Evolutionary conservation across 2,113 vertebrate species (phyloP), one percentile per base, ranked within the genome.

Genomic region (Oncorhynchus clarkii): DNA sequence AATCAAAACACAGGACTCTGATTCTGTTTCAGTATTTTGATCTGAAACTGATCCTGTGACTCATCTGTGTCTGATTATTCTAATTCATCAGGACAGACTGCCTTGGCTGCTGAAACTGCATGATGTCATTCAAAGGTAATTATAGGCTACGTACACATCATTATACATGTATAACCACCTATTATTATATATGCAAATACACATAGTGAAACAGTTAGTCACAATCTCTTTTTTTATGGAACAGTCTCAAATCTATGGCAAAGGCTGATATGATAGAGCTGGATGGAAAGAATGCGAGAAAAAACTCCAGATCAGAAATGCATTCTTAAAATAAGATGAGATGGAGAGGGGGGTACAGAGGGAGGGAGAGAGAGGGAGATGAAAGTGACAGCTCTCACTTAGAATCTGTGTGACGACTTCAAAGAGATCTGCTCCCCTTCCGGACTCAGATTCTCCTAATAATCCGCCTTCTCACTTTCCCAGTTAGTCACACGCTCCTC

Each of bases 51-150:
- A 76, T 22, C 74, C 67, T 82, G 27, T 77, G 22, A 77, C 60
- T 48, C 14, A 14, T 54, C 6, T 71, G 48, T 51, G 48, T 54
- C 26, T 59, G 66, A 70, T 59, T 73, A 16, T 75, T 59, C 60
- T 64, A 68, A 68, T 45, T 51, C 60, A 2, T 73, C 68, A 97
- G 97, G 97, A 97, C 87, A 94, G 97, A 82, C 89, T 94, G 11
- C 96, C 96, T 7, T 97, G 97, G 96, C 94, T 98, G 75, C 94
- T 93, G 72, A 86, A 75, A 48, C 85, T 97, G 71, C 95, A 96
- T 79, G 90, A 94, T 71, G 85, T 95, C 76, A 90, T 97, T 80
- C 77, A 90, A 76, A 95, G 94, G 95, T 97, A 93, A 94, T 88
- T 85, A 14, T 65, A 13, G 3, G 9, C n/a, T 7, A 3, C 39